Percentiles rank a stretch among this genome's conserved stretches.
These are phyloP conservation scores for Microtus agrestis DNA, from an alignment of 2,797 vertebrate species.

Conservation along the genomic window DNA sequence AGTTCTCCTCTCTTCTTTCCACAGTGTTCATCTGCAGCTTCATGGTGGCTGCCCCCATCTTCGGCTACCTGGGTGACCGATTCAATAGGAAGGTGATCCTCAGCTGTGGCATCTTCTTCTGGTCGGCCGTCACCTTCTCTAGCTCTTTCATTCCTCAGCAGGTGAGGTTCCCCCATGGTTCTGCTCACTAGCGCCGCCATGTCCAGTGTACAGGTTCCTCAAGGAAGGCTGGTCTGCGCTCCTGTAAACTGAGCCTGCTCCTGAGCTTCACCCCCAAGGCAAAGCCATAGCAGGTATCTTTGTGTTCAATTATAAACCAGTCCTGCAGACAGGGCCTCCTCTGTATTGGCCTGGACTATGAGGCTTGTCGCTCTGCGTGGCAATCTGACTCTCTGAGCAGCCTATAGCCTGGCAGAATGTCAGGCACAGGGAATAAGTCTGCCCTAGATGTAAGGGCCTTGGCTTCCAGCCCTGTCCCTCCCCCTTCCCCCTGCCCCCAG, in stretches of 20 bases:
- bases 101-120: conserved; percentile 94
- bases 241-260: not conserved
- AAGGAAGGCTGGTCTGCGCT: not conserved
- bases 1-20: conserved; percentile 27
- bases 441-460: not conserved
- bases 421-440: not conserved
- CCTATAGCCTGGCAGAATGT: not conserved
- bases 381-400: not conserved
- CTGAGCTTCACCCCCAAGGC: not conserved
- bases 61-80: conserved; percentile 94
- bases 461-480: not conserved
- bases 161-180: conserved; percentile 84
- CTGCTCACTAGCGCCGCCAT: accelerated
- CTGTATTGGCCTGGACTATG: not conserved
- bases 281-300: not conserved
- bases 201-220: not conserved
- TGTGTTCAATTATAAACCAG: not conserved
- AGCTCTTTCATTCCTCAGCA: conserved; percentile 94
- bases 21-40: conserved; percentile 96
- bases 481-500: too few species aligned
- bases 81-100: conserved; percentile 95
- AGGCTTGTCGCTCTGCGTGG: not conserved
- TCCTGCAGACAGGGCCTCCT: not conserved
- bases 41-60: conserved; percentile 94
- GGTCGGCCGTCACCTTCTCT: conserved; percentile 92